Evolutionary conservation across 2,888 invertebrate genomes (phyloP).

Genomic region (Agrilus biguttatus): DNA sequence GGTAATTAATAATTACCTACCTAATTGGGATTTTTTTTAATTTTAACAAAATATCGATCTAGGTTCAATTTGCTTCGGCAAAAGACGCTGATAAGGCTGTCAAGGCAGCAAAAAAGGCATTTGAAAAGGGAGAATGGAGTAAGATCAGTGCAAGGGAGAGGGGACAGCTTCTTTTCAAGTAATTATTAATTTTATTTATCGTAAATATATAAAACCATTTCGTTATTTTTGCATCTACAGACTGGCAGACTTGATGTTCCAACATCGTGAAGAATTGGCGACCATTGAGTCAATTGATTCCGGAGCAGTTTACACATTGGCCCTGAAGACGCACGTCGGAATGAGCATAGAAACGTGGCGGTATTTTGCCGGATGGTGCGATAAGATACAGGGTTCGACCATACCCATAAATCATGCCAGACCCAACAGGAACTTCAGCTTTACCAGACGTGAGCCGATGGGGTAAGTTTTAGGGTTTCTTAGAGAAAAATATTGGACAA

Average conservation of each 20-base stretch:
- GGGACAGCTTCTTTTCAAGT: constrained; percentile 69
- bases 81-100: constrained; percentile 83
- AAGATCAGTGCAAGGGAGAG: constrained; percentile 86
- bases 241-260: constrained; percentile 88
- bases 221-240: constrained; percentile 29
- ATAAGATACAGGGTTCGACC: constrained; percentile 85
- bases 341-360: constrained; percentile 97
- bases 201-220: not conserved
- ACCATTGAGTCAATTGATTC: constrained; percentile 89
- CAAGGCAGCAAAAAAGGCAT: constrained; percentile 73
- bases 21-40: not conserved
- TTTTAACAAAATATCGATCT: not conserved
- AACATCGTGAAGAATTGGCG: constrained; percentile 87
- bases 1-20: constrained; percentile 23
- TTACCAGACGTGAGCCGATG: constrained; percentile 82
- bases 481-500: no score
- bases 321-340: constrained; percentile 90
- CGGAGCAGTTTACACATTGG: constrained; percentile 92
- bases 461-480: constrained; percentile 37
- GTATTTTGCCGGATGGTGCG: constrained; percentile 95
- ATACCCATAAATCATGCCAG: constrained; percentile 87
- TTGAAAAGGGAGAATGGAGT: constrained; percentile 84
- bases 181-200: constrained; percentile 19
- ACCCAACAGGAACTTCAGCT: constrained; percentile 77
- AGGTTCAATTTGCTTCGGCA: constrained; percentile 51